Percentiles rank a stretch among this genome's conserved stretches.
phyloP scores from a whole-genome alignment of 2,113 vertebrate genomes.

The Labrus mixtus region DNA sequence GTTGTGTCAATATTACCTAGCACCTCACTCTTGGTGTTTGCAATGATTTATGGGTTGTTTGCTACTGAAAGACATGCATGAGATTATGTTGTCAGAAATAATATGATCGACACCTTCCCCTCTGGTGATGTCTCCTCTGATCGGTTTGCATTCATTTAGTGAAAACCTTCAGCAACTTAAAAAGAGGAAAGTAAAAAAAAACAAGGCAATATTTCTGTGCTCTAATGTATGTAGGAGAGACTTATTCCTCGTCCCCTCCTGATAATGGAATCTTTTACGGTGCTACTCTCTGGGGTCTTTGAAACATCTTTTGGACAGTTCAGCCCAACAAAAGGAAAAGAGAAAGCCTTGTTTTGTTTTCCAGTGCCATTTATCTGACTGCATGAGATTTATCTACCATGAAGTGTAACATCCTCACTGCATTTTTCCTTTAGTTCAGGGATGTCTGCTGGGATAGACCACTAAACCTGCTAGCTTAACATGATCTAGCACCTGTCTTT shows the following conservation, averaged over 20 bases:
- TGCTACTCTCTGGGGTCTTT: constrained; percentile 34
- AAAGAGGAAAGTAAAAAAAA: constrained; percentile 8
- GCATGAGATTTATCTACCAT: constrained; percentile 53
- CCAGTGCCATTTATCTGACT: constrained; percentile 36
- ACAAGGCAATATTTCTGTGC: neutral
- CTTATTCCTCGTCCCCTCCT: constrained; percentile 16
- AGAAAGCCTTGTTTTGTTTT: constrained; percentile 21
- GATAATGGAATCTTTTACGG: constrained; percentile 48
- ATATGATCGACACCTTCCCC: no score
- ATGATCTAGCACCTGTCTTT: constrained; percentile 2
- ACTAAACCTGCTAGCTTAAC: neutral
- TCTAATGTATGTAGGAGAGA: constrained; percentile 20
- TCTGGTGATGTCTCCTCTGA: constrained; percentile 10
- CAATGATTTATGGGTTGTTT: constrained; percentile 20
- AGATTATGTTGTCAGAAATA: constrained; percentile 31
- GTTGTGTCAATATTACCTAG: constrained; percentile 29
- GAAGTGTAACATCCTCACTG: constrained; percentile 9
- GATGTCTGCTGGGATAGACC: neutral
- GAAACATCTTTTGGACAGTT: constrained; percentile 50
- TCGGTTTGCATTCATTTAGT: constrained; percentile 13
- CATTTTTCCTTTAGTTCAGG: constrained; percentile 20
- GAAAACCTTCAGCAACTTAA: neutral
- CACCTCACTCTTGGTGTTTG: constrained; percentile 19
- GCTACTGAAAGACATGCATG: constrained; percentile 11
- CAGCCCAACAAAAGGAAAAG: constrained; percentile 48